phyloP scores from a whole-genome alignment of 2,888 invertebrate genomes.

The Griposia aprilina region DNA sequence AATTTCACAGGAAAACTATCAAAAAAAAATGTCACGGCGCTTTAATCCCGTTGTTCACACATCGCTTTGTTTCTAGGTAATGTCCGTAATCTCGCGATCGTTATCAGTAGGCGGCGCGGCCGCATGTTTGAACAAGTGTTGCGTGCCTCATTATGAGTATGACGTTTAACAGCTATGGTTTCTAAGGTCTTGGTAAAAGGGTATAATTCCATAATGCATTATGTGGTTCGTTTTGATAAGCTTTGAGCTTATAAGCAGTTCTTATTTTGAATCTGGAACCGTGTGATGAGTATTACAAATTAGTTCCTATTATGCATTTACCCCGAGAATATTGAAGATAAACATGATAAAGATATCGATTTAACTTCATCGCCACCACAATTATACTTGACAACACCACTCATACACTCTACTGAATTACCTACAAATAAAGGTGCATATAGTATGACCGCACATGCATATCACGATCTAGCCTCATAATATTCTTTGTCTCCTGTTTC shows the following conservation, averaged over 20 bases:
- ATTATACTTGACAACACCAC: too few relatives aligned
- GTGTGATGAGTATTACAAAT: not conserved
- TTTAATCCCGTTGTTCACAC: conserved; percentile 53
- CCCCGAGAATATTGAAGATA: not conserved
- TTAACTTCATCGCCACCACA: not conserved
- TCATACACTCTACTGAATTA: not conserved
- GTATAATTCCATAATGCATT: not conserved
- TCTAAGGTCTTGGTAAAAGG: not conserved
- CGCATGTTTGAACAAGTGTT: conserved; percentile 67
- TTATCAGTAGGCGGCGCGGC: conserved; percentile 60
- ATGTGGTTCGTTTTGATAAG: not conserved
- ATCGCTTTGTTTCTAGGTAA: conserved; percentile 58
- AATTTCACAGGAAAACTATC: conserved; percentile 20
- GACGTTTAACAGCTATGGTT: conserved; percentile 17
- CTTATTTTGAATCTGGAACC: not conserved
- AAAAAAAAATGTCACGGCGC: conserved; percentile 10
- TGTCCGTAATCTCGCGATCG: conserved; percentile 59
- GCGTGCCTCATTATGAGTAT: conserved; percentile 33
- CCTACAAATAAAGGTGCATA: not conserved
- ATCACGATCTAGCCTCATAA: not conserved
- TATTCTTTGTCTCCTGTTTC: not conserved
- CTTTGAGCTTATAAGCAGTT: not conserved
- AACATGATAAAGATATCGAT: not conserved
- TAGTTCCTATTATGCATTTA: not conserved
- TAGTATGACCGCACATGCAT: not conserved